Evolutionary conservation across 2,797 vertebrate species (phyloP).

Genomic region (Sebastes diaconus): DNA sequence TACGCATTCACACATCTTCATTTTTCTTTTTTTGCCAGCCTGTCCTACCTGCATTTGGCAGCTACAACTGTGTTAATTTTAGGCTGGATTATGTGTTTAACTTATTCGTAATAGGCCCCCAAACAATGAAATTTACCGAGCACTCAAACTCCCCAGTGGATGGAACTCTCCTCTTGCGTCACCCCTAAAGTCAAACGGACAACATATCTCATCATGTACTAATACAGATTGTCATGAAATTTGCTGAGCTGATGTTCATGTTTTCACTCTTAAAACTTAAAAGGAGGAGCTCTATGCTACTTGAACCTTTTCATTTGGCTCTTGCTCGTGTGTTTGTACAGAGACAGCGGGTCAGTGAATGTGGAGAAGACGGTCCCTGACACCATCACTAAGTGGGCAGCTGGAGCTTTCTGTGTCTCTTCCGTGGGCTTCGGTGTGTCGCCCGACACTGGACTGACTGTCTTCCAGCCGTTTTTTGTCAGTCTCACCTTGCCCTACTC

Average conservation of each 20-base stretch:
- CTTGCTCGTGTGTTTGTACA: slow-evolving; percentile 26
- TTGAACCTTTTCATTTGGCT: background rate
- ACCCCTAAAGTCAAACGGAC: background rate
- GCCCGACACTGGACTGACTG: slow-evolving; percentile 65
- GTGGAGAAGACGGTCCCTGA: slow-evolving; percentile 80
- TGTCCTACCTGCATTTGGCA: no score
- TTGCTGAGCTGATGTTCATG: no score
- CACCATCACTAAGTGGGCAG: slow-evolving; percentile 86
- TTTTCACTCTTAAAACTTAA: background rate
- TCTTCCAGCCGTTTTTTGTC: slow-evolving; percentile 90
- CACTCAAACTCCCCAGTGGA: background rate
- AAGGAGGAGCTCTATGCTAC: background rate
- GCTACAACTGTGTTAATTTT: no score
- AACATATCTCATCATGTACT: background rate
- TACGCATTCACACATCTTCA: no score
- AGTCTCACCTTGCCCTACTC: slow-evolving; percentile 89
- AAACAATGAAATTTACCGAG: background rate
- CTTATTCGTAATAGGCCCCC: no score
- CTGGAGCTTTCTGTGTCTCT: slow-evolving; percentile 84
- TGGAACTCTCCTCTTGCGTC: background rate
- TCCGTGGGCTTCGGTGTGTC: slow-evolving; percentile 87
- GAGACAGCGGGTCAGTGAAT: slow-evolving; percentile 50
- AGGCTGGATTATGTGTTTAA: no score
- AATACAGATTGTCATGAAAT: background rate
- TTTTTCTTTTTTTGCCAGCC: no score